Base-by-base conservation (phyloP, 2,113 vertebrate species). In the Larimichthys crocea region DNA sequence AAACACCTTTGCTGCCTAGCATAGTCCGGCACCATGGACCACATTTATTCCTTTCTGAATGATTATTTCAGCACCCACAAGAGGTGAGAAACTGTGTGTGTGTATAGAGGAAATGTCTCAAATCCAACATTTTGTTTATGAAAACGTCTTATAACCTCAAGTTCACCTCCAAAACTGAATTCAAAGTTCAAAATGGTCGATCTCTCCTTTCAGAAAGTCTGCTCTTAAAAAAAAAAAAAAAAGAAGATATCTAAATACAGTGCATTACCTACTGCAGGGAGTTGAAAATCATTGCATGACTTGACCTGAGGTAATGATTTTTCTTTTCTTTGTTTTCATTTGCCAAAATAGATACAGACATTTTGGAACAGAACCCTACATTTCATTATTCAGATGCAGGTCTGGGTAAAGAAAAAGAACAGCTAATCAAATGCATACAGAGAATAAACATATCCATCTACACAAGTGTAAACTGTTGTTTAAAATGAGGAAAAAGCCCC, bases 1-100 rank as follows among this genome's bases (percentile, higher is more conserved):
- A 87, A 87, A 82, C 70, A 89, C 64, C 44, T 88, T 86, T 75
- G 65, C 75, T 82, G 75, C 22, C 44, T 35, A 16, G 59, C 10
- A 1, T 17, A 56, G 55, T 48, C 29, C 56, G 61, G 48, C 74
- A 70, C 71, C 61, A 74, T 80, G 65, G 46, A 66, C 52, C 65
- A 79, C 55, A 67, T 77, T 31, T 57, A 59, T 57, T 88, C 68
- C 42, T 57, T 69, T 52, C 61, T 46, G 44, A 86, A 81, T 68
- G 1, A 78, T 55, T 46, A 66, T 78, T 56, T 76, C 64, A 88
- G 74, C 78, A 69, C 22, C 53, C 73, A 82, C 80, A 82, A 76
- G 74, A 83, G 52, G 60, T 80, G 79, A 74, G 48, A 42, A 78
- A 63, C 19, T 60, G 26, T 60, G 53, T 42, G 1, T 15, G 62